Evolutionary conservation across 1,140 invertebrate species (phyloP).

Genomic region (Drosophila setifemur): DNA sequence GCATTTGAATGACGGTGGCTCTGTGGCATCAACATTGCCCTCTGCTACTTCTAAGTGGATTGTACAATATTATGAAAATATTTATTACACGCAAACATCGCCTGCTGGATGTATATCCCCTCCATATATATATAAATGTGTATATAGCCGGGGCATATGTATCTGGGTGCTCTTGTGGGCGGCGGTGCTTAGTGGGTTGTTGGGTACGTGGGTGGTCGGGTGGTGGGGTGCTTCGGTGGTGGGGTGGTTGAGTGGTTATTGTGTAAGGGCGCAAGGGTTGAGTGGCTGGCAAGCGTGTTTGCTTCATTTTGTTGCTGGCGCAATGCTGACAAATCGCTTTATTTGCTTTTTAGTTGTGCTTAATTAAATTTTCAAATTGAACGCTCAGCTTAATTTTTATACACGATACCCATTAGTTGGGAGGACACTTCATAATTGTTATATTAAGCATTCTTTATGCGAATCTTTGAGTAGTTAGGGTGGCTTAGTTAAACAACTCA

Average conservation of each 20-base stretch:
- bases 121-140: conserved; percentile 8
- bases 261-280: not conserved
- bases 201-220: not conserved
- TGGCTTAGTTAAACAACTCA: too few relatives aligned
- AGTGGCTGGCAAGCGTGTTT: not conserved
- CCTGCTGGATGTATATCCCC: conserved; percentile 4
- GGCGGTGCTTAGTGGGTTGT: conserved; percentile 1
- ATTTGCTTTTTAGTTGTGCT: conserved; percentile 63
- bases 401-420: conserved; percentile 9
- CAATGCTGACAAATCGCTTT: conserved; percentile 63
- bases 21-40: conserved; percentile 35
- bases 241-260: not conserved
- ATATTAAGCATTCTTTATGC: too few relatives aligned
- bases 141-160: not conserved
- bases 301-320: conserved; percentile 35
- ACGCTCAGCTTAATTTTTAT: conserved; percentile 35
- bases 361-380: conserved; percentile 72
- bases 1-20: conserved; percentile 5
- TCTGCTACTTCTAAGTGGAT: conserved; percentile 55
- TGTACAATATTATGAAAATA: conserved; percentile 73
- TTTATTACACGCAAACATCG: conserved; percentile 68
- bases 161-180: not conserved
- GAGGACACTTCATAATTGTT: not conserved
- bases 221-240: too few relatives aligned
- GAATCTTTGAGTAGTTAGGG: too few relatives aligned